These are phyloP conservation scores for Ovibos moschatus DNA, from an alignment of 2,113 vertebrate species.

Conservation along the genomic window DNA sequence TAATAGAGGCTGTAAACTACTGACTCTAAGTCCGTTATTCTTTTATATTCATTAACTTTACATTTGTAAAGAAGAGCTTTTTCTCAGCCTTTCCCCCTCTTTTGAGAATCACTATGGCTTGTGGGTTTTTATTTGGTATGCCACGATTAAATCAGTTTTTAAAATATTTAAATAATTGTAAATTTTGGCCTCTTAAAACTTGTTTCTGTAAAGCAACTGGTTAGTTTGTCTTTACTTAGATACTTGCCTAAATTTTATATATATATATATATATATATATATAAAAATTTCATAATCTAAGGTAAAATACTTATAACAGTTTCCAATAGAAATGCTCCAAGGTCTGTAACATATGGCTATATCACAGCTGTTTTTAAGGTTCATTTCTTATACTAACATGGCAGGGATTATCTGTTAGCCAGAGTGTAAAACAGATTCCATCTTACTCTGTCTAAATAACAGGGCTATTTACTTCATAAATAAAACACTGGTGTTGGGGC, in stretches of 20 bases:
- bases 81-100: not conserved
- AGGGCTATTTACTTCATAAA: conserved; percentile 28
- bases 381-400: not conserved
- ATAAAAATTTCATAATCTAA: not conserved
- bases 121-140: not conserved
- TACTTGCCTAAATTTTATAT: not conserved
- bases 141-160: not conserved
- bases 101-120: not conserved
- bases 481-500: not conserved
- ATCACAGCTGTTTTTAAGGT: not conserved
- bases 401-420: not conserved
- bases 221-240: not conserved
- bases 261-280: not conserved
- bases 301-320: not conserved
- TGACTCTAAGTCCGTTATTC: not conserved
- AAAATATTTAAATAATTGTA: not conserved
- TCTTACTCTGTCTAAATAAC: not conserved
- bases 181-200: not conserved
- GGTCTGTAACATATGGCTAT: not conserved
- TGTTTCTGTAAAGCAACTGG: not conserved
- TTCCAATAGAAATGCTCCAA: not conserved
- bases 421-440: not conserved
- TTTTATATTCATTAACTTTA: not conserved
- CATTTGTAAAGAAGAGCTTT: not conserved
- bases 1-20: not conserved